Percentiles rank a stretch among this genome's conserved stretches.
phyloP scores from a whole-genome alignment of 2,797 vertebrate species.

The Poeciliopsis presidionis region DNA sequence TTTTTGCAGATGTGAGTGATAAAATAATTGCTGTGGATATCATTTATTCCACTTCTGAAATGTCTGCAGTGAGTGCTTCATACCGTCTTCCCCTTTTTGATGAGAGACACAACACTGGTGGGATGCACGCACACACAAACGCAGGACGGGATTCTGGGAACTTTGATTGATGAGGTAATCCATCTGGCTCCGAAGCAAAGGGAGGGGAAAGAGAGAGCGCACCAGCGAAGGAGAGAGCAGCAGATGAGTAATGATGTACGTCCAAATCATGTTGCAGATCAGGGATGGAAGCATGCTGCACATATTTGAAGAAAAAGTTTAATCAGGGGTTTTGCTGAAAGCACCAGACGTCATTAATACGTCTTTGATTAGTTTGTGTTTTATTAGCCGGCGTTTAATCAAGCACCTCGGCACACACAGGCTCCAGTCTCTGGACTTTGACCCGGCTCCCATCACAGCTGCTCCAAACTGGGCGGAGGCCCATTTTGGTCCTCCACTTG shows the following conservation, averaged over 20 bases:
- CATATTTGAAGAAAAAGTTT: constrained; percentile 16
- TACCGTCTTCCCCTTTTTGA: constrained; percentile 34
- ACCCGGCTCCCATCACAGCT: constrained; percentile 70
- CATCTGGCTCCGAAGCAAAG: constrained; percentile 66
- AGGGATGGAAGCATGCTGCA: constrained; percentile 35
- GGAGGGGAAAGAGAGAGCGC: constrained; percentile 47
- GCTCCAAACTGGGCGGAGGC: constrained; percentile 68
- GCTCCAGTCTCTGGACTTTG: constrained; percentile 26
- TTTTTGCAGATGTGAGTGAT: constrained; percentile 44
- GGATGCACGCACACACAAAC: constrained; percentile 28
- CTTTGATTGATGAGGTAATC: constrained; percentile 78
- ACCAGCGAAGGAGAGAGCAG: constrained; percentile 27
- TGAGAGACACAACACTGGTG: constrained; percentile 44
- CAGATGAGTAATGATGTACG: constrained; percentile 57
- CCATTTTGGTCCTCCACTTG: constrained; percentile 49
- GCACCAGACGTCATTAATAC: constrained; percentile 5
- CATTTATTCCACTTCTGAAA: constrained; percentile 32
- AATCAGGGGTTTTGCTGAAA: constrained; percentile 10
- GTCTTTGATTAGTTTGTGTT: constrained; percentile 5
- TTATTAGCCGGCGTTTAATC: constrained; percentile 15
- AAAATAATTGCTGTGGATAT: constrained; percentile 33
- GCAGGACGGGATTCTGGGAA: constrained; percentile 64
- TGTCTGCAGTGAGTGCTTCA: constrained; percentile 35
- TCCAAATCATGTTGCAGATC: constrained; percentile 55
- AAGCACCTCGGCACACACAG: background rate